Percentiles rank a stretch among this genome's conserved stretches.
These are phyloP conservation scores for Tetramorium bicarinatum DNA, from an alignment of 2,888 invertebrate genomes.

Conservation along the genomic window DNA sequence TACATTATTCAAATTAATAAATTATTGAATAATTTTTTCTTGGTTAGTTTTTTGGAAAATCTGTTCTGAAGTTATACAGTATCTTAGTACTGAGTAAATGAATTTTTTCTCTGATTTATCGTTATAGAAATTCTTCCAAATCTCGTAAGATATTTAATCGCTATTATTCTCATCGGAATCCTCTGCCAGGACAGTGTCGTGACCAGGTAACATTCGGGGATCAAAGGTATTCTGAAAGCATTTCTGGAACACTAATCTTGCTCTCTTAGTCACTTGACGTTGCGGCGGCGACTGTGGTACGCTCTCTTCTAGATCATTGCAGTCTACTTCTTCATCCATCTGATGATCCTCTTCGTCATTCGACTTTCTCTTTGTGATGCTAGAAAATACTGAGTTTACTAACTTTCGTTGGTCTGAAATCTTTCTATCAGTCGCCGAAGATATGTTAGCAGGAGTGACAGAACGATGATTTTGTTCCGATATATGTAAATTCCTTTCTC, in stretches of 20 bases:
- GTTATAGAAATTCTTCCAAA: not conserved
- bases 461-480: not conserved
- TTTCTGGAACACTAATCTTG: slow-evolving; percentile 90
- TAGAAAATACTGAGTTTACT: slow-evolving; percentile 58
- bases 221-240: slow-evolving; percentile 92
- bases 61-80: not conserved
- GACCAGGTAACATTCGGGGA: slow-evolving; percentile 87
- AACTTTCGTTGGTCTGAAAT: slow-evolving; percentile 6
- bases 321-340: slow-evolving; percentile 80
- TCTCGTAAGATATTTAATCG: slow-evolving; percentile 37
- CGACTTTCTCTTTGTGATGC: slow-evolving; percentile 62
- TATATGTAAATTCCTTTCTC: not conserved
- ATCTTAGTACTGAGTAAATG: not conserved
- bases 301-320: slow-evolving; percentile 86
- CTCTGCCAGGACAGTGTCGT: slow-evolving; percentile 89
- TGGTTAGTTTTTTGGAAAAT: not conserved
- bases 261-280: slow-evolving; percentile 86
- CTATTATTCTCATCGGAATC: slow-evolving; percentile 89
- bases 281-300: slow-evolving; percentile 89
- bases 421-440: not conserved
- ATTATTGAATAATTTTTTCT: not conserved
- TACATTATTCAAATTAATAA: not conserved
- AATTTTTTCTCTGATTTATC: not conserved
- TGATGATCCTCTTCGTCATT: slow-evolving; percentile 69
- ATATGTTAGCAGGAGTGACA: not conserved